Base-by-base conservation (phyloP, 2,888 invertebrate genomes). In the Ichneumoninae sp. region DNA sequence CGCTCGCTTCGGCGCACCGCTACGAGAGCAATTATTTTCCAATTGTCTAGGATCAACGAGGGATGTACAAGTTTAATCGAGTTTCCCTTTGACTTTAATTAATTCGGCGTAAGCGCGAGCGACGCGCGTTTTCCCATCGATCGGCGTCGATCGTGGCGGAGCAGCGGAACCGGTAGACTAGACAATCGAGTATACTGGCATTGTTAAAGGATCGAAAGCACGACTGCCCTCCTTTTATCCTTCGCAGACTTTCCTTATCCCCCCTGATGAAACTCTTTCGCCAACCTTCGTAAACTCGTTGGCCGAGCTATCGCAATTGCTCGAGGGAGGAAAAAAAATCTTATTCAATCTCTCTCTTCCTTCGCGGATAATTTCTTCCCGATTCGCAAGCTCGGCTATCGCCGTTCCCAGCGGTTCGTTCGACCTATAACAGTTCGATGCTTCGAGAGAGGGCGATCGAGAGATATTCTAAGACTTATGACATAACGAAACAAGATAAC, bases 41-140 rank as follows among this genome's bases (percentile, higher is more conserved):
- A 76, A 85, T 85, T 79, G 85, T 85, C 78, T 57, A 78, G 79
- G 66, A 71, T 75, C 82, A 85, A 82, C 85, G 82, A 76, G 78
- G 85, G 70, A 75, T 79, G 85, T 82, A 75, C 74, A 85, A 85
- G 85, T 85, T 85, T 82, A 82, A 85, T 85, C 79, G 85, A 85
- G 78, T 85, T 85, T 82, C 74, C 75, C 78, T 82, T 82, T 81
- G 78, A 75, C 79, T 79, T 85, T 82, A 82, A 85, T 85, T 82
- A 85, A 85, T 85, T 85, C 79, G 82, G 70, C 71, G 82, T 82
- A 79, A 81, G 79, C 69, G 54, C 69, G 75, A 63, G 52, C n/a
- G 52, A 73, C 16, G 66, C 33, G 66, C 79, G 57, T 79, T 70
- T 70, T 79, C 82, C 66, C 70, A 82, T 85, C 81, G 81, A 85